phyloP scores from a whole-genome alignment of 2,888 invertebrate genomes.

The Drosophila formosana region DNA sequence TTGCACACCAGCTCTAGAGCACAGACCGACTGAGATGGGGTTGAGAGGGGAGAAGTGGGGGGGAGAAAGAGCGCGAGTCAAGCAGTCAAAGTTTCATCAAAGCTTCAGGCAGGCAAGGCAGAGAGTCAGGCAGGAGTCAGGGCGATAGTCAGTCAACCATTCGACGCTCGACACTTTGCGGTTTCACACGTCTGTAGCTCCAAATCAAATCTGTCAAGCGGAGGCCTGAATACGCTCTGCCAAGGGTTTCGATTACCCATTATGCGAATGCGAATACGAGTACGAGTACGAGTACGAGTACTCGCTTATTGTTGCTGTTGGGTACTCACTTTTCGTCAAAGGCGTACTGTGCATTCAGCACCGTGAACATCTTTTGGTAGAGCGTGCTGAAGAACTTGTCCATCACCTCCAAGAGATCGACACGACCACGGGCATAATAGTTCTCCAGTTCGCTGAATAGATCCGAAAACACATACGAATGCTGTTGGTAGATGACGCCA shows the following conservation, averaged over 20 bases:
- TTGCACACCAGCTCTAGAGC: conserved; percentile 59
- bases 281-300: neutral
- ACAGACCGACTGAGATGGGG: neutral
- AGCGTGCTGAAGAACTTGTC: conserved; percentile 96
- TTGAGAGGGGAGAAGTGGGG: neutral
- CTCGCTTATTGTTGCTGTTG: neutral
- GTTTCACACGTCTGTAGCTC: conserved; percentile 74
- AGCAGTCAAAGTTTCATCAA: conserved; percentile 49
- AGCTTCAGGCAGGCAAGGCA: conserved; percentile 23
- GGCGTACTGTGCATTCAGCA: conserved; percentile 95
- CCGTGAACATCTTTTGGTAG: conserved; percentile 98
- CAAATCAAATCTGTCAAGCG: conserved; percentile 45
- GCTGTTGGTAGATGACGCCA: conserved; percentile 97
- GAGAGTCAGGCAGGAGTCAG: conserved; percentile 28
- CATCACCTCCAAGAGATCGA: conserved; percentile 94
- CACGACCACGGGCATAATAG: conserved; percentile 94
- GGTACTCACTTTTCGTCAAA: conserved; percentile 92
- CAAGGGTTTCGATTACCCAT: conserved; percentile 52
- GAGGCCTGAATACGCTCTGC: conserved; percentile 10
- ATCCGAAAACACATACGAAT: conserved; percentile 96
- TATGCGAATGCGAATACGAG: neutral
- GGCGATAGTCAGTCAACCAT: conserved; percentile 48
- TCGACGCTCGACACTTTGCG: conserved; percentile 69
- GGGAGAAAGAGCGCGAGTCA: conserved; percentile 10
- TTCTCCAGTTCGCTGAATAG: conserved; percentile 95